Percentiles rank a stretch among this genome's conserved stretches.
Conservation (phyloP, 2,888 invertebrate genomes). For the Capitulum mitella region DNA sequence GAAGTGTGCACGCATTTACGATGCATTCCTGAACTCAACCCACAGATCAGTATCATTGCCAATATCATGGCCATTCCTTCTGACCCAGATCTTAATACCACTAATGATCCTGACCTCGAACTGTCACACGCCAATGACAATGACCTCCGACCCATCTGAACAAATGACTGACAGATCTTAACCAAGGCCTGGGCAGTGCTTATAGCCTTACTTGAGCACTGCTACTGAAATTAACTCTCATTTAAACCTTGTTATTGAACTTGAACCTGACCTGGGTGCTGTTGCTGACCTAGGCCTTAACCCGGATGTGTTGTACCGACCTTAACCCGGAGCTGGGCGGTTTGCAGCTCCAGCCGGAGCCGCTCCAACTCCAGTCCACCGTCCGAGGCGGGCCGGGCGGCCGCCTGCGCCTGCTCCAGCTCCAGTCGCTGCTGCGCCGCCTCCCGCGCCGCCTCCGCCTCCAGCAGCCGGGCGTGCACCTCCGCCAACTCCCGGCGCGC, state of each 20-base stretch:
- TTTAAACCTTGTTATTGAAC: too few species aligned
- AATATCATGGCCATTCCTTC: too few species aligned
- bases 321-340: neutral
- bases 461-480: neutral
- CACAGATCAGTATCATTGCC: too few species aligned
- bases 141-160: neutral
- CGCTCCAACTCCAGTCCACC: neutral
- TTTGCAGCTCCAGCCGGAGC: neutral
- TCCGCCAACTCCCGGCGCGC: slow-evolving; percentile 1
- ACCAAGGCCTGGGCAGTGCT: too few species aligned
- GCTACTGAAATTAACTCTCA: too few species aligned
- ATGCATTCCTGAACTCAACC: too few species aligned
- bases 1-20: too few species aligned
- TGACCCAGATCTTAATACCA: too few species aligned
- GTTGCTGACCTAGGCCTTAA: neutral
- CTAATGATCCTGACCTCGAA: neutral
- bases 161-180: neutral
- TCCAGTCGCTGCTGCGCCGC: neutral
- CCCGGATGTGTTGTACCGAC: neutral
- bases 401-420: neutral
- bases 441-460: neutral
- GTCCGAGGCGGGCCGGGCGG: neutral
- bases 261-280: too few species aligned
- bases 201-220: too few species aligned
- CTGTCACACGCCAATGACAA: neutral